These are phyloP conservation scores for Anthopleura xanthogrammica DNA, from an alignment of 92 coral and sea anemone genomes.

Conservation along the genomic window DNA sequence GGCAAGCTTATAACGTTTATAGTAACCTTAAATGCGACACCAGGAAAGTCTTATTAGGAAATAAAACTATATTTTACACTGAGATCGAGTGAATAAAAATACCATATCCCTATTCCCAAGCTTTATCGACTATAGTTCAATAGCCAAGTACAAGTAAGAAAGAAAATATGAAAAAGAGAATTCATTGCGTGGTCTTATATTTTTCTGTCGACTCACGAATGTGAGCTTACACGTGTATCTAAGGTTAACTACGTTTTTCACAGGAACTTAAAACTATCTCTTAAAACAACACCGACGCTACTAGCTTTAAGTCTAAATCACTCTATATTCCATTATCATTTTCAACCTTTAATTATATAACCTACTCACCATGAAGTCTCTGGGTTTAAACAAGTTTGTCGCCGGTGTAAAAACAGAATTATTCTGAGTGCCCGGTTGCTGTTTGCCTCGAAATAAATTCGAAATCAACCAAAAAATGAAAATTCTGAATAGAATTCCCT, in stretches of 20 bases:
- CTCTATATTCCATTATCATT: not conserved
- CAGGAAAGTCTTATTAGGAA: too few species aligned
- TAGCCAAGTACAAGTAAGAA: too few species aligned
- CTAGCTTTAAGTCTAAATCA: not conserved
- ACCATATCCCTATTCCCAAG: too few species aligned
- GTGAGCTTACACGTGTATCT: not conserved
- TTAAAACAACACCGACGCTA: not conserved
- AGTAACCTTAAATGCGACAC: too few species aligned
- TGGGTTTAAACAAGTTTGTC: constrained; percentile 72
- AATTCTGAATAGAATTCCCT: constrained; percentile 79
- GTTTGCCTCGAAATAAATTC: constrained; percentile 79
- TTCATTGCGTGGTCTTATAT: too few species aligned
- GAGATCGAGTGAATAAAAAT: too few species aligned
- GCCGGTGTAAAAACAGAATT: constrained; percentile 43
- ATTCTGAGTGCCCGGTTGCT: constrained; percentile 41
- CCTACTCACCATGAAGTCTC: constrained; percentile 70
- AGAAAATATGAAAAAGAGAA: too few species aligned
- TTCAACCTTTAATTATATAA: not conserved
- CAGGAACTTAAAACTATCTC: not conserved
- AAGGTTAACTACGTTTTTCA: not conserved
- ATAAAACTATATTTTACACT: too few species aligned
- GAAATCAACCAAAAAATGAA: constrained; percentile 89
- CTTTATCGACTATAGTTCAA: too few species aligned
- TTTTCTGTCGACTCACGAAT: not conserved
- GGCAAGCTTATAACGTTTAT: too few species aligned